These are phyloP conservation scores for Diorhabda elongata DNA, from an alignment of 1,140 invertebrate species.

Conservation along the genomic window DNA sequence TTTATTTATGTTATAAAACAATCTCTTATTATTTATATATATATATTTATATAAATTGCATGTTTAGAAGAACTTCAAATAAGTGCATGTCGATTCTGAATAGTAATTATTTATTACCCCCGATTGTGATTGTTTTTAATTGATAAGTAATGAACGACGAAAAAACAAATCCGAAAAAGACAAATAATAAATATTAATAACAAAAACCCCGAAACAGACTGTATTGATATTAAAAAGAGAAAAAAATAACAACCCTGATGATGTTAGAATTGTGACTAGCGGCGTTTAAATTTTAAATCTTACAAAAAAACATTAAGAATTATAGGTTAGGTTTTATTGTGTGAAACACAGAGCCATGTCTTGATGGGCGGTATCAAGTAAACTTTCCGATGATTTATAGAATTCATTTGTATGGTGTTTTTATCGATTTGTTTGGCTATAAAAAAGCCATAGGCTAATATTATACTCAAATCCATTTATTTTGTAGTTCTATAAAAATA, in stretches of 20 bases:
- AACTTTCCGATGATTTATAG: too few species aligned
- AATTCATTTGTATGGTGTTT: too few species aligned
- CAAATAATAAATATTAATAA: slow-evolving; percentile 2
- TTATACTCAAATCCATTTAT: too few species aligned
- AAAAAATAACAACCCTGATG: slow-evolving; percentile 20
- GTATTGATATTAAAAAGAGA: slow-evolving; percentile 12
- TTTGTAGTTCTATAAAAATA: too few species aligned
- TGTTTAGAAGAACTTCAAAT: slow-evolving; percentile 11
- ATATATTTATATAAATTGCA: slow-evolving; percentile 19
- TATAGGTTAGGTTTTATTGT: slow-evolving; percentile 38
- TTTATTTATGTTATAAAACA: slow-evolving; percentile 10
- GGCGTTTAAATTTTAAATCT: slow-evolving; percentile 35
- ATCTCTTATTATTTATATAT: slow-evolving; percentile 16
- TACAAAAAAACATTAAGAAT: slow-evolving; percentile 34
- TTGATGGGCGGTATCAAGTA: neutral
- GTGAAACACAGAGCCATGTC: slow-evolving; percentile 35
- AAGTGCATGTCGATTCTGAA: slow-evolving; percentile 13
- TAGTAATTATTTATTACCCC: slow-evolving; percentile 14
- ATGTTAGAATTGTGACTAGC: slow-evolving; percentile 46
- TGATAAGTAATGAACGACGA: slow-evolving; percentile 5
- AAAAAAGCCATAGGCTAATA: too few species aligned
- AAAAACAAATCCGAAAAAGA: slow-evolving; percentile 15
- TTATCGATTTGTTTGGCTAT: too few species aligned
- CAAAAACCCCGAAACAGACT: slow-evolving; percentile 28
- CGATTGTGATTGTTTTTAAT: slow-evolving; percentile 7